A percentile compares a stretch with the other conserved stretches of the same genome.
These are phyloP conservation scores for Podarcis raffonei DNA, from an alignment of 2,113 vertebrate genomes.

Conservation along the genomic window DNA sequence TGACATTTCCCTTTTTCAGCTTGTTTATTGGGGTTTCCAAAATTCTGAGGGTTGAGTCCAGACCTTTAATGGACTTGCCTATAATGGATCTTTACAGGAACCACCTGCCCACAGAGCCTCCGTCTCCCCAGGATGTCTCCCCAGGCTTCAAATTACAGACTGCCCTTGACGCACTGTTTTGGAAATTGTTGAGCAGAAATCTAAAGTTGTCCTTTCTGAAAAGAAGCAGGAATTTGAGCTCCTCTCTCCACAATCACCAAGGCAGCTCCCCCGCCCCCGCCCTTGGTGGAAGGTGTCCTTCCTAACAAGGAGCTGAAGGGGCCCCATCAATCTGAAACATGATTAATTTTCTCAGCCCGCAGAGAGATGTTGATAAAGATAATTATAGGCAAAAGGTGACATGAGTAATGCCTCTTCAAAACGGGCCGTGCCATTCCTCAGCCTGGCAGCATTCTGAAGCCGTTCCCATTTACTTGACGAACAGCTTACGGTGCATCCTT, in stretches of 20 bases:
- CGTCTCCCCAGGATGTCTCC: no score
- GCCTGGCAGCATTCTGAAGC: accelerated
- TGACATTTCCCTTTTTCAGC: not conserved
- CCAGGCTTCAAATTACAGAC: no score
- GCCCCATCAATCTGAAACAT: not conserved
- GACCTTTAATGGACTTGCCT: not conserved
- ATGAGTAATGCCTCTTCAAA: not conserved
- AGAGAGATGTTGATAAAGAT: not conserved
- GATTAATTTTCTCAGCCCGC: not conserved
- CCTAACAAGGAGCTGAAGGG: no score
- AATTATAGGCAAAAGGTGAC: not conserved
- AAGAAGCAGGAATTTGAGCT: accelerated
- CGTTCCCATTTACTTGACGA: accelerated
- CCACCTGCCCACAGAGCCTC: not conserved
- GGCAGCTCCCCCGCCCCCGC: not conserved
- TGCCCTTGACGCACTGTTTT: not conserved
- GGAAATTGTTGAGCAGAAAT: not conserved
- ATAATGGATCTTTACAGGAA: no score
- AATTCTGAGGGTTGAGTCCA: not conserved
- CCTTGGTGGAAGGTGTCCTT: not conserved
- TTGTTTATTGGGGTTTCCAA: not conserved
- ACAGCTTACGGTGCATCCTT: not conserved
- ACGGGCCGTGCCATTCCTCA: not conserved
- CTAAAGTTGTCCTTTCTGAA: not conserved
- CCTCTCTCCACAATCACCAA: accelerated